phyloP scores from a whole-genome alignment of 2,113 vertebrate species.

The Upupa epops region DNA sequence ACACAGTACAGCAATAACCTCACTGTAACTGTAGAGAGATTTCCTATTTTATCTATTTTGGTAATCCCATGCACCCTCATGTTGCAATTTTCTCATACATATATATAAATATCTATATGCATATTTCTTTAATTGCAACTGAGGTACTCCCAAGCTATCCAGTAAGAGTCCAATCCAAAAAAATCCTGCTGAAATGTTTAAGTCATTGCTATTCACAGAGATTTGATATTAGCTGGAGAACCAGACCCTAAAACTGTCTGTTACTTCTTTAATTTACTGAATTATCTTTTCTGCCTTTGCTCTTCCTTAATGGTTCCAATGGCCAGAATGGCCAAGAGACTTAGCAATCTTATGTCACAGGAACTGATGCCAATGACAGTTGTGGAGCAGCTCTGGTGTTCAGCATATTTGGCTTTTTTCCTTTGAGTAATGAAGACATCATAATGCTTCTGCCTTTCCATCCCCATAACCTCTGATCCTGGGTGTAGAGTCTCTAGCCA shows the following conservation, averaged over 20 bases:
- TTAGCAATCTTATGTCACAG: neutral
- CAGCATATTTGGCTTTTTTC: slow-evolving; percentile 46
- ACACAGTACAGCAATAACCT: neutral
- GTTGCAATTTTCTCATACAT: neutral
- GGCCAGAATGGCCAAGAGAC: slow-evolving; percentile 25
- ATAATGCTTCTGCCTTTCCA: slow-evolving; percentile 14
- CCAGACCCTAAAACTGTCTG: neutral
- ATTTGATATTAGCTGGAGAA: neutral
- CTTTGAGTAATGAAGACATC: slow-evolving; percentile 65
- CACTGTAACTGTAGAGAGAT: neutral
- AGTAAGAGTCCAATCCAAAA: neutral
- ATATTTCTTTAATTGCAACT: neutral
- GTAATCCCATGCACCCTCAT: neutral
- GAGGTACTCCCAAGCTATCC: neutral
- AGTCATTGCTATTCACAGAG: neutral
- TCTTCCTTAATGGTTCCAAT: neutral
- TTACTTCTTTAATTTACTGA: neutral
- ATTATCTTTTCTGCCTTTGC: neutral
- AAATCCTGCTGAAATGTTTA: neutral
- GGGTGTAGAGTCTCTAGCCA: neutral
- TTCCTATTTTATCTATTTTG: neutral
- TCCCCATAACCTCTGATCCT: slow-evolving; percentile 43
- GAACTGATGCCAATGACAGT: slow-evolving; percentile 46
- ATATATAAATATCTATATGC: neutral
- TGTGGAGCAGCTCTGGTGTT: neutral